Percentiles rank a stretch among this genome's conserved stretches.
Conservation (phyloP, 2,113 vertebrate species). For the Pollimyrus isidori region DNA sequence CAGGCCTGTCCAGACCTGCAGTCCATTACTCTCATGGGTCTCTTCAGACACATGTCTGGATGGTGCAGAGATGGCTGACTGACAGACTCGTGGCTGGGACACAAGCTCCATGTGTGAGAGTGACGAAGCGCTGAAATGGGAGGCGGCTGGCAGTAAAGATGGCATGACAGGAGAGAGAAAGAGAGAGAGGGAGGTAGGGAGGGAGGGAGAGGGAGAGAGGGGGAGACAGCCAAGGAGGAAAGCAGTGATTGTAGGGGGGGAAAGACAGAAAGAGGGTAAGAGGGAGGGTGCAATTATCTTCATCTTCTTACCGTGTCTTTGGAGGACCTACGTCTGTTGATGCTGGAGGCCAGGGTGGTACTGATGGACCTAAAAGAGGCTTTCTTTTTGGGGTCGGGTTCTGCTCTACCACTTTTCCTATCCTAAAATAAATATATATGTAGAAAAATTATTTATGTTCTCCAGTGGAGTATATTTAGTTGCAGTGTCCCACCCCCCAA, state of each 20-base stretch:
- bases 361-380: slow-evolving; percentile 95
- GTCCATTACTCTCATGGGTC: slow-evolving; percentile 25
- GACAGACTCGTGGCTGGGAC: slow-evolving; percentile 44
- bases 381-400: slow-evolving; percentile 91
- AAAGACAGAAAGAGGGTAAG: slow-evolving; percentile 33
- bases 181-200: slow-evolving; percentile 27
- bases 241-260: slow-evolving; percentile 4
- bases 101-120: slow-evolving; percentile 39
- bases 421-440: slow-evolving; percentile 95
- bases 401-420: slow-evolving; percentile 98
- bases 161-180: slow-evolving; percentile 48
- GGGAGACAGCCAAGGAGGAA: slow-evolving; percentile 13
- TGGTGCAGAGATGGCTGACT: slow-evolving; percentile 44
- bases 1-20: slow-evolving; percentile 17
- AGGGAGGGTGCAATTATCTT: slow-evolving; percentile 65
- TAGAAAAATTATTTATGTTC: slow-evolving; percentile 46
- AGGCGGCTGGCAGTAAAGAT: slow-evolving; percentile 24
- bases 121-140: slow-evolving; percentile 42
- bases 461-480: slow-evolving; percentile 33
- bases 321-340: slow-evolving; percentile 93
- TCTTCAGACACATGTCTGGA: slow-evolving; percentile 42
- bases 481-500: slow-evolving; percentile 49
- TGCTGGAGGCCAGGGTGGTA: slow-evolving; percentile 85
- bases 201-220: slow-evolving; percentile 4
- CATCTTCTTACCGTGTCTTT: slow-evolving; percentile 92